A percentile compares a stretch with the other conserved stretches of the same genome.
Conservation (phyloP, 1,140 invertebrate genomes). For the Tetragnatha versicolor region DNA sequence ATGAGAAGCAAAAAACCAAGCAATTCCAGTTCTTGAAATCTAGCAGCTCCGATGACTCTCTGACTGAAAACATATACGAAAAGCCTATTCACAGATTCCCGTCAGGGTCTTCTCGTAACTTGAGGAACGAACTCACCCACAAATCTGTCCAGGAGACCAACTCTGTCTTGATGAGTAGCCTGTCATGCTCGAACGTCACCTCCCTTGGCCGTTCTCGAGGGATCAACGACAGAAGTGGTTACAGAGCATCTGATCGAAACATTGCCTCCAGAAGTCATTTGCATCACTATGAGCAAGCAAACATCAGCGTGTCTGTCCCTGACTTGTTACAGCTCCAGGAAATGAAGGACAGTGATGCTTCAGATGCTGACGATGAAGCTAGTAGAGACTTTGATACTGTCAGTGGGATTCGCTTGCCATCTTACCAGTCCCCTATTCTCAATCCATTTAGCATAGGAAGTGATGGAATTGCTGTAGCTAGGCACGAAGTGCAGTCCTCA, state of each 20-base stretch:
- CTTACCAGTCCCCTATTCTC: conserved; percentile 39
- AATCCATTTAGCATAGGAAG: background rate
- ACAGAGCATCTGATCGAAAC: background rate
- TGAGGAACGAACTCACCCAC: conserved; percentile 9
- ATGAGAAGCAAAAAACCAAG: conserved; percentile 48
- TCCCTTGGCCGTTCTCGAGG: background rate
- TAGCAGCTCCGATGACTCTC: conserved; percentile 40
- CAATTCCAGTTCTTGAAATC: conserved; percentile 33
- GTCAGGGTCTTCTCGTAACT: background rate
- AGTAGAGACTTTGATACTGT: conserved; percentile 78
- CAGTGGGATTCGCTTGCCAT: conserved; percentile 2
- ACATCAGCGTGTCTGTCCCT: conserved; percentile 50
- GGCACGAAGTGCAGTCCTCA: background rate
- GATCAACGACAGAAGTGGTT: background rate
- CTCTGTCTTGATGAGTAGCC: conserved; percentile 36
- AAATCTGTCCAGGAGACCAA: conserved; percentile 45
- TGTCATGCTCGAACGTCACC: conserved; percentile 48
- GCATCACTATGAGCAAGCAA: conserved; percentile 40
- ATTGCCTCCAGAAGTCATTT: conserved; percentile 1
- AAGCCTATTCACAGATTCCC: conserved; percentile 40
- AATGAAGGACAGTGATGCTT: conserved; percentile 71
- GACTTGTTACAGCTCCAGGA: conserved; percentile 50
- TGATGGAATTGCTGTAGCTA: background rate
- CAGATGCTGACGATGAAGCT: conserved; percentile 84
- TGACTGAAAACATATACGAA: conserved; percentile 53